phyloP scores from a whole-genome alignment of 2,797 vertebrate genomes.

The Acipenser transmontanus region DNA sequence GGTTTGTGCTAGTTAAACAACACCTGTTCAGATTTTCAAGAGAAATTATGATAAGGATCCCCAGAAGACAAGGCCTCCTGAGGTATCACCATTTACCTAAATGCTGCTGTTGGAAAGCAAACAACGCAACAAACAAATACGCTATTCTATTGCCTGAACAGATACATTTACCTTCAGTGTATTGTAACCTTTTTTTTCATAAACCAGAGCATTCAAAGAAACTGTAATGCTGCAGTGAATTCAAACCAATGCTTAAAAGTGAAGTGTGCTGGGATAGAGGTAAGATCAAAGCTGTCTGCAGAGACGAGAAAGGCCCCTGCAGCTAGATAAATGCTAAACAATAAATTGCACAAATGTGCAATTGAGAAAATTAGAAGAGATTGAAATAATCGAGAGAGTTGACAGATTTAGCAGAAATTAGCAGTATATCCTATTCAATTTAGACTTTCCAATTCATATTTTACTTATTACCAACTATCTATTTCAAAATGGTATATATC shows the following conservation, averaged over 20 bases:
- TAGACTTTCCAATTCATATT: conserved; percentile 25
- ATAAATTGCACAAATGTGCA: conserved; percentile 47
- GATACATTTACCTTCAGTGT: not conserved
- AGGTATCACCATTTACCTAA: conserved; percentile 73
- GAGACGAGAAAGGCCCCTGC: conserved; percentile 33
- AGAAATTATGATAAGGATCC: conserved; percentile 87
- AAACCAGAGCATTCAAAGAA: too few relatives aligned
- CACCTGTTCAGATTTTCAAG: conserved; percentile 88
- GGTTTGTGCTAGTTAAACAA: conserved; percentile 87
- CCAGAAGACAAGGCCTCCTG: conserved; percentile 73
- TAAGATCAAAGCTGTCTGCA: too few relatives aligned
- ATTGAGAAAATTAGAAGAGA: conserved; percentile 40
- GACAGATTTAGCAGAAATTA: conserved; percentile 22
- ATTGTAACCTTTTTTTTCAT: conserved; percentile 15
- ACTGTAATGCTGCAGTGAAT: conserved; percentile 33
- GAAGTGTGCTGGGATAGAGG: conserved; percentile 18
- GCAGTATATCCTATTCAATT: conserved; percentile 40
- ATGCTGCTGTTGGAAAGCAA: conserved; percentile 63
- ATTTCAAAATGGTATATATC: conserved; percentile 41
- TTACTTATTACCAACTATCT: conserved; percentile 10
- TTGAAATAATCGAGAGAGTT: conserved; percentile 42
- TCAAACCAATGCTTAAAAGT: conserved; percentile 36
- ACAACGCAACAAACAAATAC: conserved; percentile 24
- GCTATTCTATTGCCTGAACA: conserved; percentile 12
- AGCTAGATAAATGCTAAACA: conserved; percentile 31